A percentile compares a stretch with the other conserved stretches of the same genome.
These are phyloP conservation scores for western clawed frog (Xenopus tropicalis) DNA, from an alignment of 2,113 vertebrate genomes.

Conservation along the genomic window UCB_Xtro_10.0 CM004444.2:92174501-92175000, in stretches of 20 bases:
- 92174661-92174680: too few species aligned
- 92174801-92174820: slow-evolving; percentile 15
- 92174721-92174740: neutral
- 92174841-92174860: slow-evolving; percentile 11
- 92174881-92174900: slow-evolving; percentile 20
- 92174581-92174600: too few species aligned
- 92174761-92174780: neutral
- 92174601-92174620: too few species aligned
- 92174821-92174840: neutral
- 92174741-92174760: neutral
- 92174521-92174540: too few species aligned
- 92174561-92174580: too few species aligned
- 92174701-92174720: too few species aligned
- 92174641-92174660: too few species aligned
- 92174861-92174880: slow-evolving; percentile 30
- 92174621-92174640: too few species aligned
- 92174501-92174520: too few species aligned
- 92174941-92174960: slow-evolving; percentile 24
- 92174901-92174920: slow-evolving; percentile 25
- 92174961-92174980: slow-evolving; percentile 30
- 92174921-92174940: slow-evolving; percentile 17
- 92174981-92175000: slow-evolving; percentile 39
- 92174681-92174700: too few species aligned
- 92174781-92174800: neutral
- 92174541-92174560: too few species aligned